phyloP scores from a whole-genome alignment of 2,888 invertebrate species.

The Abrostola tripartita region DNA sequence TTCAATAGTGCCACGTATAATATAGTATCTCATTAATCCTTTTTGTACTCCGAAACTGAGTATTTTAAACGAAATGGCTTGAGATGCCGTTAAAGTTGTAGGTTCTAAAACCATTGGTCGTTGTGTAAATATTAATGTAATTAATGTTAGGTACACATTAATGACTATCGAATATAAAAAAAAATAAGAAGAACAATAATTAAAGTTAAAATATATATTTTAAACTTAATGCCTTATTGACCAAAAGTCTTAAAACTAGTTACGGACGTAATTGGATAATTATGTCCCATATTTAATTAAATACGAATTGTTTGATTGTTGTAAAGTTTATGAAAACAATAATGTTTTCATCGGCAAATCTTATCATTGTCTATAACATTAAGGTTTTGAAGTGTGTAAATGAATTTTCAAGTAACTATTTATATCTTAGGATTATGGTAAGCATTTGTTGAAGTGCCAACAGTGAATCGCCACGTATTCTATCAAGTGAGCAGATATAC shows the following conservation, averaged over 20 bases:
- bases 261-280: constrained; percentile 80
- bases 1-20: constrained; percentile 71
- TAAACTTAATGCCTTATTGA: constrained; percentile 89
- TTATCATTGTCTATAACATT: constrained; percentile 79
- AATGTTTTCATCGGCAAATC: constrained; percentile 78
- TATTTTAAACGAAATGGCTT: constrained; percentile 57
- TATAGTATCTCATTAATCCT: constrained; percentile 66
- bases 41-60: constrained; percentile 75
- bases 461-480: constrained; percentile 48
- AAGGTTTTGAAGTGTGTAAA: constrained; percentile 67
- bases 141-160: constrained; percentile 75
- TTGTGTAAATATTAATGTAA: constrained; percentile 83
- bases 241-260: constrained; percentile 88
- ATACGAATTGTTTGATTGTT: constrained; percentile 85
- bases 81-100: constrained; percentile 46
- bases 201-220: constrained; percentile 86
- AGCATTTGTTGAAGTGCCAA: constrained; percentile 64
- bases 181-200: constrained; percentile 87
- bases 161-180: constrained; percentile 81
- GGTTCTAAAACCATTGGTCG: constrained; percentile 59
- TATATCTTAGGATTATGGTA: constrained; percentile 65
- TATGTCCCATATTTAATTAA: constrained; percentile 78
- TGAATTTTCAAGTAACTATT: constrained; percentile 67
- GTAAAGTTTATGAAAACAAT: constrained; percentile 82
- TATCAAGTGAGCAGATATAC: constrained; percentile 36